These are phyloP conservation scores for Timema cristinae DNA, from an alignment of 2,888 invertebrate genomes.

Conservation along the genomic window DNA sequence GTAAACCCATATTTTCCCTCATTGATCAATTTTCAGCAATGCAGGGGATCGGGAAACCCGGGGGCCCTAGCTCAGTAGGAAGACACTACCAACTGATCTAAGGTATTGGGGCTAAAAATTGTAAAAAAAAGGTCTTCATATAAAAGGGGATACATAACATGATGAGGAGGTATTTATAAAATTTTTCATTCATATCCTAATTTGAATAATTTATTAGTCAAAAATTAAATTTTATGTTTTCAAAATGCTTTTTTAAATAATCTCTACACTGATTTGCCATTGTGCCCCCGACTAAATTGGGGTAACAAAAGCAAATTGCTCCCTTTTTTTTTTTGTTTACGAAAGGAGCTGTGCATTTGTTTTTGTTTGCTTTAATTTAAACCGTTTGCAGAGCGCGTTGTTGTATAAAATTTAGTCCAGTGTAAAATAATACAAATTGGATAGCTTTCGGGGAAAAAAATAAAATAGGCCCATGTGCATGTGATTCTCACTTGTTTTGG, in stretches of 20 bases:
- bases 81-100: no score
- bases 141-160: no score
- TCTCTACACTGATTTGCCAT: slow-evolving; percentile 10
- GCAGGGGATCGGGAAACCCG: no score
- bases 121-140: no score
- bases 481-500: no score
- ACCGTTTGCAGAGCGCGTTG: slow-evolving; percentile 6
- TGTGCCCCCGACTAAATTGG: neutral
- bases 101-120: no score
- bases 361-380: slow-evolving; percentile 13
- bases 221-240: neutral
- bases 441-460: neutral
- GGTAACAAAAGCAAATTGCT: slow-evolving; percentile 15
- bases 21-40: no score
- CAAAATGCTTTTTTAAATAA: neutral
- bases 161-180: no score
- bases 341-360: slow-evolving; percentile 6
- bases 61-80: no score
- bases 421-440: slow-evolving; percentile 15
- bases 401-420: slow-evolving; percentile 9
- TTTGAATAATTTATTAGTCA: slow-evolving; percentile 12
- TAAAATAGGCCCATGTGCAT: no score
- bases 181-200: neutral
- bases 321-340: neutral
- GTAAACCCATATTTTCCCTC: no score